Evolutionary conservation across 1,140 invertebrate species (phyloP).

Genomic region (Pogonus chalceus): DNA sequence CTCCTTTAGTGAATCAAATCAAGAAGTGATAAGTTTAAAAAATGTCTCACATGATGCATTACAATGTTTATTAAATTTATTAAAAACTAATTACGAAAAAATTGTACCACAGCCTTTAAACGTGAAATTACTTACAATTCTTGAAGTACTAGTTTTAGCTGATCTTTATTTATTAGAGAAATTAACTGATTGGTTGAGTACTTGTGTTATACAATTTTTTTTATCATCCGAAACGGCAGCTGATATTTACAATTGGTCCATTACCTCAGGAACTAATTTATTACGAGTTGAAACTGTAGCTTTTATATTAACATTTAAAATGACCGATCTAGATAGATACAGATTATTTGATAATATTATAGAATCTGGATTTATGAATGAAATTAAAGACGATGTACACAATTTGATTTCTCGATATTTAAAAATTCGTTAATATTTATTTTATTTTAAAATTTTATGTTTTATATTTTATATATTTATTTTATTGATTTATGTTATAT

Average conservation of each 20-base stretch:
- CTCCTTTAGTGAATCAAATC: conserved; percentile 51
- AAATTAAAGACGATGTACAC: conserved; percentile 28
- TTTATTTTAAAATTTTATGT: too few relatives aligned
- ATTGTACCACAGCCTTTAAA: conserved; percentile 30
- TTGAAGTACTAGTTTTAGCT: conserved; percentile 54
- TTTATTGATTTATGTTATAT: too few relatives aligned
- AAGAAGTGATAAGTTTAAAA: conserved; percentile 42
- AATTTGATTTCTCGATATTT: conserved; percentile 16
- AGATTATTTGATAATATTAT: conserved; percentile 28
- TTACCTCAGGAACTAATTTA: conserved; percentile 44
- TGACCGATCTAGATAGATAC: conserved; percentile 33
- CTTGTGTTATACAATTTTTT: conserved; percentile 41
- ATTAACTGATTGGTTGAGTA: conserved; percentile 42
- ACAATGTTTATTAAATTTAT: conserved; percentile 41
- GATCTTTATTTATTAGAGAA: conserved; percentile 54
- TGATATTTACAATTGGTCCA: conserved; percentile 44
- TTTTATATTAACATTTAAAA: conserved; percentile 39
- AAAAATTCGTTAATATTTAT: background rate
- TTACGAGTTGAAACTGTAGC: conserved; percentile 44
- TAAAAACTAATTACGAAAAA: conserved; percentile 39
- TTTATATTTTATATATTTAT: too few relatives aligned
- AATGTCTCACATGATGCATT: conserved; percentile 46
- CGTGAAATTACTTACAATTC: conserved; percentile 41
- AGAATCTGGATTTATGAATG: conserved; percentile 23
- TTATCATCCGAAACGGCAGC: conserved; percentile 37